Base-by-base conservation (phyloP, 37 sponge, comb jelly and placozoan species). In the Theonella swinhoei region DNA sequence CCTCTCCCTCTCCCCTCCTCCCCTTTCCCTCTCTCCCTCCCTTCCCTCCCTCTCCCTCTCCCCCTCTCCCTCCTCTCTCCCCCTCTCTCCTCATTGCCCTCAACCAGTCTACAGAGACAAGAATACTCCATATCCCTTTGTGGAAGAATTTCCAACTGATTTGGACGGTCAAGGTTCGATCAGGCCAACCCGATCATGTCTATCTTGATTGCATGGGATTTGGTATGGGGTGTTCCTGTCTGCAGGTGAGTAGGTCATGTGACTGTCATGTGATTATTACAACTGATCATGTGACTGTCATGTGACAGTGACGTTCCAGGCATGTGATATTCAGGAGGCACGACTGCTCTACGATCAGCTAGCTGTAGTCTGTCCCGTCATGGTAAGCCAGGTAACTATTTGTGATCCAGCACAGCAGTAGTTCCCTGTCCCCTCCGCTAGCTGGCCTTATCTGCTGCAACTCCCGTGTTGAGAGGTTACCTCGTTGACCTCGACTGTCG, bases 201-300 rank as follows among this genome's bases (percentile, higher is more conserved):
- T 98, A 98, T 88, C 84, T 94, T 87, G 98, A 98, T 76, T 88
- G 91, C 60, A 98, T 94, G 98, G 96, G 96, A 14, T 91, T 94
- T 80, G 98, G 98, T 25, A 98, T 98, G 98, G 95, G 98, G n/a
- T 91, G 90, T 58, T 87, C 85, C 71, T 98, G 98, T 63, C 64
- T 98, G 11, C 98, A 98, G 89, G 94, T 93, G 62, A 32, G 64
- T 32, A 9, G 7, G 32, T 8, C 42, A 38, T 1, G 39, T 5
- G 26, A 42, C 30, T 14, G 76, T 33, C 11, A n/a, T 54, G 76
- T 74, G 28, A 26, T 38, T 69, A n/a, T n/a, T n/a, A n/a, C n/a
- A n/a, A n/a, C n/a, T n/a, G 24, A 2, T 54, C 39, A 62, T 77
- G 30, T 77, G 39, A 22, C 24, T 28, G 24, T n/a, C 43, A 93